A percentile compares a stretch with the other conserved stretches of the same genome.
Conservation (phyloP, 2,113 vertebrate species). For the Lagenorhynchus albirostris region DNA sequence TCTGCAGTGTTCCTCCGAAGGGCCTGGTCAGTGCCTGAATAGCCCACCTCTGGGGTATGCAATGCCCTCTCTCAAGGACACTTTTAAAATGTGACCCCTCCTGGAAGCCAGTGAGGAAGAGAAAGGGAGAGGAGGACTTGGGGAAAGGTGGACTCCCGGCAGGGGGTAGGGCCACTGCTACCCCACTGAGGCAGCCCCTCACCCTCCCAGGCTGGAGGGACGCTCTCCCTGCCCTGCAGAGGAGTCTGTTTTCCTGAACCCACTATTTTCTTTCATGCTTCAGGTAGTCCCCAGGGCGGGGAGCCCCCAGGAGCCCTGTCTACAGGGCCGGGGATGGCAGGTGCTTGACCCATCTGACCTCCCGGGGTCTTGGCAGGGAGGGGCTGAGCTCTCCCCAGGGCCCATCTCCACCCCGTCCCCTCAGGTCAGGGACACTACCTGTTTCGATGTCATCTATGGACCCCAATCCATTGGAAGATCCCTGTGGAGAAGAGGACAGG, state of each 20-base stretch:
- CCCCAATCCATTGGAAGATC: slow-evolving; percentile 83
- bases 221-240: not conserved
- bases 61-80: not conserved
- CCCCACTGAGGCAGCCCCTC: not conserved
- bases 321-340: not conserved
- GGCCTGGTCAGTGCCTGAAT: not conserved
- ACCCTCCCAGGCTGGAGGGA: not conserved
- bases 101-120: not conserved
- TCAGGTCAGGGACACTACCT: slow-evolving; percentile 79
- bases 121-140: not conserved
- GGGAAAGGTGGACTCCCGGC: not conserved
- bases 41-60: not conserved
- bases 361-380: not conserved
- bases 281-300: not conserved
- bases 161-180: rapidly evolving
- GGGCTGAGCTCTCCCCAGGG: not conserved
- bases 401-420: rapidly evolving
- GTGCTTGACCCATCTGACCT: not conserved
- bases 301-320: not conserved
- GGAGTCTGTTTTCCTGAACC: not conserved
- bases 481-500: slow-evolving; percentile 76
- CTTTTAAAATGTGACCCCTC: not conserved
- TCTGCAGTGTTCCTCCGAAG: rapidly evolving
- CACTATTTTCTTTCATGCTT: not conserved
- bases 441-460: slow-evolving; percentile 85